phyloP scores from a whole-genome alignment of 1,140 invertebrate species.

The Drosophila cardini region DNA sequence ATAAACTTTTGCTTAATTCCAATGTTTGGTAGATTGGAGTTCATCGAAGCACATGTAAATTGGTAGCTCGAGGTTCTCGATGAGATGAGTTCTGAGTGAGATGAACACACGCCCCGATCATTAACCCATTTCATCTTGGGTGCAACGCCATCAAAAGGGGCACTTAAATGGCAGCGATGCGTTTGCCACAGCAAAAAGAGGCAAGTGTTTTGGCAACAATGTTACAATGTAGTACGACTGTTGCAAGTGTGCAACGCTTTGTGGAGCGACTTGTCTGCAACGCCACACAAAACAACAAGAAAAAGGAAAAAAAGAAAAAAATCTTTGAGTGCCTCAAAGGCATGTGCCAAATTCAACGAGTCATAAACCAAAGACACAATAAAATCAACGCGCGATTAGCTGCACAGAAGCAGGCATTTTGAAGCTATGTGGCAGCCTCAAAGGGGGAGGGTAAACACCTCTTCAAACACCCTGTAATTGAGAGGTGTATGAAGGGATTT shows the following conservation, averaged over 20 bases:
- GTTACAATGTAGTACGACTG: slow-evolving; percentile 21
- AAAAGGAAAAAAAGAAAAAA: slow-evolving; percentile 14
- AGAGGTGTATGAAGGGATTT: background rate
- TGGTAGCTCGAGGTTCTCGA: slow-evolving; percentile 7
- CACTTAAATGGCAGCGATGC: slow-evolving; percentile 72
- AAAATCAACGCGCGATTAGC: slow-evolving; percentile 64
- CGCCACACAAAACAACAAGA: slow-evolving; percentile 13
- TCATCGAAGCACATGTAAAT: slow-evolving; percentile 14
- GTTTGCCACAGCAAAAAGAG: slow-evolving; percentile 30
- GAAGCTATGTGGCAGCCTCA: background rate
- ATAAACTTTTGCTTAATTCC: slow-evolving; percentile 7
- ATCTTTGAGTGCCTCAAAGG: slow-evolving; percentile 33
- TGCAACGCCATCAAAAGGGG: slow-evolving; percentile 54
- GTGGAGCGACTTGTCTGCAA: slow-evolving; percentile 31
- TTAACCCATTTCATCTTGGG: slow-evolving; percentile 67
- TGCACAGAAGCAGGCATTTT: slow-evolving; percentile 7
- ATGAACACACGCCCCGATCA: slow-evolving; percentile 59
- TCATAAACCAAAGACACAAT: slow-evolving; percentile 80
- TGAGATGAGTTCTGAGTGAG: background rate
- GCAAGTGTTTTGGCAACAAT: slow-evolving; percentile 46
- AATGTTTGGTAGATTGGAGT: background rate
- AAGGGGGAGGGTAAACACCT: slow-evolving; percentile 2
- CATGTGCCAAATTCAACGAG: slow-evolving; percentile 55
- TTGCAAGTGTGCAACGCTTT: slow-evolving; percentile 16
- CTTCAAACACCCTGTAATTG: background rate